These are phyloP conservation scores for Fabriciana adippe DNA, from an alignment of 2,888 invertebrate species.

Conservation along the genomic window DNA sequence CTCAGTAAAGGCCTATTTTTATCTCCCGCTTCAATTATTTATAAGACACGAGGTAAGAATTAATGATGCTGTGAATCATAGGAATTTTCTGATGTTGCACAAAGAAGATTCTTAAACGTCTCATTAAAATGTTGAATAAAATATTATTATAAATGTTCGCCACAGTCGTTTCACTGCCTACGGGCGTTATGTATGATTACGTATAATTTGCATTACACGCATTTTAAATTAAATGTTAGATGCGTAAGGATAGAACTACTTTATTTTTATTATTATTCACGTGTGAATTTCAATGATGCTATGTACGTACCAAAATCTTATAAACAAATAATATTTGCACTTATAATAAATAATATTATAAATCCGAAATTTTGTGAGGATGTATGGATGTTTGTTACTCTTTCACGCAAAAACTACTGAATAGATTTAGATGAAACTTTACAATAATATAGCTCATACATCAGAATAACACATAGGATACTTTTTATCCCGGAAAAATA, in stretches of 20 bases:
- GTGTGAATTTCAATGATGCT: neutral
- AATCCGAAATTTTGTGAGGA: too few relatives aligned
- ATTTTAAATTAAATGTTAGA: conserved; percentile 15
- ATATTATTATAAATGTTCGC: conserved; percentile 16
- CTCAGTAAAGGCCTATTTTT: conserved; percentile 12
- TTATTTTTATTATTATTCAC: neutral
- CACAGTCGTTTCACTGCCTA: conserved; percentile 10
- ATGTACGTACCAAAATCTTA: neutral
- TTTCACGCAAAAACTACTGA: too few relatives aligned
- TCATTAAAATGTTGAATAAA: conserved; percentile 31
- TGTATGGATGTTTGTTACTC: too few relatives aligned
- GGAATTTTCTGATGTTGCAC: conserved; percentile 16
- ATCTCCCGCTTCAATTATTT: conserved; percentile 1
- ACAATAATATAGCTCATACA: too few relatives aligned
- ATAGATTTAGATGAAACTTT: too few relatives aligned
- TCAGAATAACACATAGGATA: too few relatives aligned
- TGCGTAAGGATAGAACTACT: neutral
- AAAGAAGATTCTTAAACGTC: conserved; percentile 25
- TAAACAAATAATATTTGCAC: too few relatives aligned
- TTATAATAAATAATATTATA: neutral
- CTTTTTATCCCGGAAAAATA: too few relatives aligned
- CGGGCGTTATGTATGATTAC: conserved; percentile 18
- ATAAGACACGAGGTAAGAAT: conserved; percentile 9
- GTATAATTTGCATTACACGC: conserved; percentile 19
- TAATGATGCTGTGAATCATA: conserved; percentile 19